Base-by-base conservation (phyloP, 92 coral and sea anemone species). In the Anthopleura xanthogrammica region DNA sequence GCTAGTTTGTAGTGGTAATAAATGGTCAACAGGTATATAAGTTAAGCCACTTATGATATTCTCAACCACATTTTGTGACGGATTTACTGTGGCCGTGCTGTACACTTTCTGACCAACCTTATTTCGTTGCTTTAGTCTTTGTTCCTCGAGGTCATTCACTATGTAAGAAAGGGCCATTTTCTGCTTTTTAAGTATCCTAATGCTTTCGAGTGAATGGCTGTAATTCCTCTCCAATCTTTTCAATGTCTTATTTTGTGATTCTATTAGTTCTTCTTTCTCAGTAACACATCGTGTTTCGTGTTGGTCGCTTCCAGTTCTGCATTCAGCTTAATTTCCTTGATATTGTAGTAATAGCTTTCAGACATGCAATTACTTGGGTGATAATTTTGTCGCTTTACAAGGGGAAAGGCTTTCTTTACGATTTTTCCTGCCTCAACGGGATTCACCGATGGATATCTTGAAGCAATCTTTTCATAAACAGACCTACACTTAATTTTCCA, bases 361-460 rank as follows among this genome's bases (percentile, higher is more conserved):
- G 72, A 65, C 14, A 13, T 16, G 41, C 90, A 87, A 64, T 82
- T 76, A 50, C 80, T 76, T n/a, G 76, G 64, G 76, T 87, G 90
- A 19, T 80, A 82, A 40, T 64, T 82, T 72, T 86, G 90, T 64
- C 86, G 76, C 29, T 87, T 81, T 12, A 77, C 66, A 54, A 87
- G 82, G 52, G 90, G 90, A 82, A 87, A 87, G 46, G 87, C 87
- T 65, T 39, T 52, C 72, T 68, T 87, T 5, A 65, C 36, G 81
- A 86, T 85, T 75, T 80, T 86, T 16, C 89, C 85, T 12, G 89
- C 89, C 73, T 80, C 89, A 1, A 58, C 80, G n/a, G 50, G 80
- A 17, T 68, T 79, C 23, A 74, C 60, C 52, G 75, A 29, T 16
- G 80, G 79, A 50, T 52, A 86, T 76, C 74, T 79, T 9, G 60